Evolutionary conservation across 2,797 vertebrate genomes (phyloP), one percentile per base, ranked within the genome.

Genomic region (Apogon hyalosoma): DNA sequence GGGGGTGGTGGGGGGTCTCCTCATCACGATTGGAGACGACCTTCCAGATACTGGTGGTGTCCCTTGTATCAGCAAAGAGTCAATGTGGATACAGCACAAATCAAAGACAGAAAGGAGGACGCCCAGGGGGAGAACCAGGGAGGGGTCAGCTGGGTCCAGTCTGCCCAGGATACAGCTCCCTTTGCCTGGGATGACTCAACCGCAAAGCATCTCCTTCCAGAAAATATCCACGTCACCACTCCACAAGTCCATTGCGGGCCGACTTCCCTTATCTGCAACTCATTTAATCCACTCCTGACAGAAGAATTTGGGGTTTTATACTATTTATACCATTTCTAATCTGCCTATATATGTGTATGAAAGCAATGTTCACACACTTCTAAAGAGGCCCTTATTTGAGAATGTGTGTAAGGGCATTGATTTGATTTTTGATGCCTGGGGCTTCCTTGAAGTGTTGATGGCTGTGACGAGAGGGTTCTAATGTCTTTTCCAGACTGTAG

Each of bases 151-250:
- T 73, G 75, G 82, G 78, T 69, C 59, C 62, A 73, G 79, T 46
- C 80, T 91, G 75, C 75, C 88, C 81, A 85, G 74, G 78, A 89
- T 79, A 67, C 28, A 71, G 78, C 76, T 88, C 60, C 69, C 31
- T 71, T 67, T 73, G 75, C 70, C 76, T 72, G 79, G 64, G 75
- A 93, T 93, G 91, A 94, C 86, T 94, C 92, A 93, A 75, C 88
- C 62, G 73, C 79, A 83, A 94, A 91, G 80, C 77, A 92, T 92
- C 83, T 76, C 76, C 83, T 54, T 76, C 56, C 53, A 79, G 74
- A 68, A 80, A 85, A 67, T 79, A 56, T 86, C 87, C 88, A 90
- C 84, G 64, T 90, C 85, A 90, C 80, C 79, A 74, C 74, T 11
- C 84, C 76, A 73, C 52, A 51, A 78, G 63, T 55, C 70, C 61